phyloP scores from a whole-genome alignment of 2,113 vertebrate species.

The Furnarius figulus region DNA sequence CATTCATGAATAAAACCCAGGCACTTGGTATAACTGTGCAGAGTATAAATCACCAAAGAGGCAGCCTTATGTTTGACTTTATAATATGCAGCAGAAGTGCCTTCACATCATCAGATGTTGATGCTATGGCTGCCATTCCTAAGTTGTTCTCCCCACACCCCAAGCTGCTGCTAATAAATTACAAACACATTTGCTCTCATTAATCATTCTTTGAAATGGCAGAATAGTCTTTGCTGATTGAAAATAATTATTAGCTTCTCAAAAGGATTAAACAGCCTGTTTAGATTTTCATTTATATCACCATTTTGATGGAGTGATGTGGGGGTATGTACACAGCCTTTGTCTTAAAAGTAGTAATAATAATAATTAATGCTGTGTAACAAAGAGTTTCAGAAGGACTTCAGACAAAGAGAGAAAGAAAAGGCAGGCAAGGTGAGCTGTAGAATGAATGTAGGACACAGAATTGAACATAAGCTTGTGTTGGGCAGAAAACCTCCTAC shows the following conservation, averaged over 20 bases:
- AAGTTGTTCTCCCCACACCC: neutral
- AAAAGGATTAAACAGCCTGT: constrained; percentile 73
- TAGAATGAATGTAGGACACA: constrained; percentile 49
- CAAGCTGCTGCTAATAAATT: constrained; percentile 54
- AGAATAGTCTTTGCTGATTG: constrained; percentile 75
- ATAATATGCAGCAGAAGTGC: constrained; percentile 51
- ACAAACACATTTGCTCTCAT: constrained; percentile 70
- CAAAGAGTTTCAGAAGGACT: constrained; percentile 50
- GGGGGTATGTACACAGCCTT: constrained; percentile 61
- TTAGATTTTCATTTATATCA: constrained; percentile 76
- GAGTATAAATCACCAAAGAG: constrained; percentile 53
- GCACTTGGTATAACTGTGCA: neutral
- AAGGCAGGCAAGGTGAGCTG: constrained; percentile 51
- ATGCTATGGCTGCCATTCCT: constrained; percentile 40
- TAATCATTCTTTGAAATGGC: constrained; percentile 75
- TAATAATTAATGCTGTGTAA: constrained; percentile 57
- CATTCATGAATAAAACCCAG: constrained; percentile 44
- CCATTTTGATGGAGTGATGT: constrained; percentile 74
- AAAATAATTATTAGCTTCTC: constrained; percentile 79
- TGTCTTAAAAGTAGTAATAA: constrained; percentile 73
- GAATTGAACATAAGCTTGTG: constrained; percentile 37
- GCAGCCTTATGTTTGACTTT: constrained; percentile 45
- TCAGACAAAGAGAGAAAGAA: constrained; percentile 50
- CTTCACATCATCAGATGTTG: constrained; percentile 49
- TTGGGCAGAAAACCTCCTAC: constrained; percentile 40